Percentiles rank a stretch among this genome's conserved stretches.
phyloP scores from a whole-genome alignment of 2,888 invertebrate genomes.

The Acanthosepion esculentum region DNA sequence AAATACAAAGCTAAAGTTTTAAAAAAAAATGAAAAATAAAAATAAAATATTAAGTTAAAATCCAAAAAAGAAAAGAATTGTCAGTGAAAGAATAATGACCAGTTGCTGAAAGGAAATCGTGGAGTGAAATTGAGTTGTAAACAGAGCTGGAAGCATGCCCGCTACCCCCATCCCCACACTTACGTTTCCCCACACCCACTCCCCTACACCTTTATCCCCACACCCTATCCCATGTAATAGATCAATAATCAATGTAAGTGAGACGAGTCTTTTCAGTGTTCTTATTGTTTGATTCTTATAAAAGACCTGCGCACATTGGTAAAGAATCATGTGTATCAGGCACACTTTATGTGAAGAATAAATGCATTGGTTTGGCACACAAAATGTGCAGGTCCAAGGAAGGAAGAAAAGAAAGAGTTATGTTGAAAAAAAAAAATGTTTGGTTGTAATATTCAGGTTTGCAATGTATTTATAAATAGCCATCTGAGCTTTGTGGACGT shows the following conservation, averaged over 20 bases:
- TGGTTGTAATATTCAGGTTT: not conserved
- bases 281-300: not conserved
- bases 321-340: not conserved
- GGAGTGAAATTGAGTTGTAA: not conserved
- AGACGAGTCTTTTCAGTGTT: not conserved
- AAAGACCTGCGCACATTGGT: not conserved
- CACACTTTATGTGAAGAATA: not conserved
- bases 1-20: too few species aligned
- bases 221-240: not conserved
- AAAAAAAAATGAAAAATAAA: too few species aligned
- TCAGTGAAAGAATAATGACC: not conserved
- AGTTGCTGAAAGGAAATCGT: not conserved
- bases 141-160: not conserved
- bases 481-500: too few species aligned
- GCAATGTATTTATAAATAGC: too few species aligned
- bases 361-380: not conserved
- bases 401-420: not conserved
- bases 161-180: not conserved
- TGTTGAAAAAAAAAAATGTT: not conserved
- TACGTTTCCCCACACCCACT: not conserved
- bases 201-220: not conserved
- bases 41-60: too few species aligned
- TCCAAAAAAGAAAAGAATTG: too few species aligned
- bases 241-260: slow-evolving; percentile 21
- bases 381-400: not conserved